Evolutionary conservation across 2,888 invertebrate species (phyloP).

Genomic region (Arctia plantaginis): DNA sequence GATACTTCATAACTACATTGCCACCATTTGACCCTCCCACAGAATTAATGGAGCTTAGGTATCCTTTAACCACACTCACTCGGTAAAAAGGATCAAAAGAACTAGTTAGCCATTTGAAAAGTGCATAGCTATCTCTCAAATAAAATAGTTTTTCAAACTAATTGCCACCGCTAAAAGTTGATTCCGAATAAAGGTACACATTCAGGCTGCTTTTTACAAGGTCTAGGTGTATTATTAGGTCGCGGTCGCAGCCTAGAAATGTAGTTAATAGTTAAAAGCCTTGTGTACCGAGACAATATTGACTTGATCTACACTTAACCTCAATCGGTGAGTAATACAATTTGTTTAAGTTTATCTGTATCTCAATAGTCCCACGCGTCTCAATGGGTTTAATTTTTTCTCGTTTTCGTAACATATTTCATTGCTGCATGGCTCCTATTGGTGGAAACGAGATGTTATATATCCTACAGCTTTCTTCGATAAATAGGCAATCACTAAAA

Average conservation of each 20-base stretch:
- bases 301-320: not conserved
- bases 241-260: conserved; percentile 15
- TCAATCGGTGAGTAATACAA: not conserved
- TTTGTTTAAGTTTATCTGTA: not conserved
- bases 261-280: conserved; percentile 3
- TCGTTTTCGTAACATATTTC: too few relatives aligned
- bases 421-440: not conserved
- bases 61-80: too few relatives aligned
- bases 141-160: too few relatives aligned
- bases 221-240: conserved; percentile 5
- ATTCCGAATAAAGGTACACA: not conserved
- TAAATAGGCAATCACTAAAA: not conserved
- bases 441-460: not conserved
- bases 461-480: too few relatives aligned
- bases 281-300: conserved; percentile 4
- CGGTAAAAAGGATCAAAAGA: too few relatives aligned
- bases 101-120: too few relatives aligned
- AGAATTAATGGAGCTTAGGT: too few relatives aligned
- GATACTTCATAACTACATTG: too few relatives aligned
- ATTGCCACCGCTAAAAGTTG: too few relatives aligned
- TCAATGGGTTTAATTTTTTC: not conserved
- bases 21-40: too few relatives aligned
- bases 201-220: conserved; percentile 8
- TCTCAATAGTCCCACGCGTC: not conserved
- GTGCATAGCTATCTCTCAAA: too few relatives aligned